phyloP scores from a whole-genome alignment of 2,797 vertebrate species.

The Gymnoscopelus braueri region DNA sequence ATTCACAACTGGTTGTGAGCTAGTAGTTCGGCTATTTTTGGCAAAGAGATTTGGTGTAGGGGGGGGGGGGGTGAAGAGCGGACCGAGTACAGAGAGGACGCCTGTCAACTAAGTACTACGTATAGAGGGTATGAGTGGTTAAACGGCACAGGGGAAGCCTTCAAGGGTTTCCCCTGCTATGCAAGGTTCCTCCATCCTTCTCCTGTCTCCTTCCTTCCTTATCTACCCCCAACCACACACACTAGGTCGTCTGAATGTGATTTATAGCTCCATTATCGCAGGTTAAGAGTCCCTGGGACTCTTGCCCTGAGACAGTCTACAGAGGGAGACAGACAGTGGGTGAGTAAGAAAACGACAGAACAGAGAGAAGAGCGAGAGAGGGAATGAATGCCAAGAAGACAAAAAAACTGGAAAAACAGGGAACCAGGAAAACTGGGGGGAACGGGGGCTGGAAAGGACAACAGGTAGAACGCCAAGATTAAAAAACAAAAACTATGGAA shows the following conservation, averaged over 20 bases:
- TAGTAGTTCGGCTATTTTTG: too few relatives aligned
- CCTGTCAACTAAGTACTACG: too few relatives aligned
- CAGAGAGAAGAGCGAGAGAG: not conserved
- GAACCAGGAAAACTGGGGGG: not conserved
- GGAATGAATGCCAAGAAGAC: not conserved
- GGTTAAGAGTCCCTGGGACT: conserved; percentile 31
- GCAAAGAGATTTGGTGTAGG: too few relatives aligned
- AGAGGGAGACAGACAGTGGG: not conserved
- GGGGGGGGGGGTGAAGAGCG: too few relatives aligned
- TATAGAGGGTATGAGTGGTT: too few relatives aligned
- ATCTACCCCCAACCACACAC: conserved; percentile 19
- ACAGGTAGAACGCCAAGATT: too few relatives aligned
- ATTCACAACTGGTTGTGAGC: too few relatives aligned
- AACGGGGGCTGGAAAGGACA: not conserved
- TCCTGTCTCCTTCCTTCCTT: conserved; percentile 1
- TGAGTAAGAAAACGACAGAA: not conserved
- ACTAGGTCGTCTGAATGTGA: conserved; percentile 41
- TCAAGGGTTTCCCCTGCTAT: conserved; percentile 18
- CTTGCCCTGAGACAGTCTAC: conserved; percentile 8
- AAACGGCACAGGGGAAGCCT: conserved; percentile 14
- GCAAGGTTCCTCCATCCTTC: not conserved
- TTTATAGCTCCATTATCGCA: conserved; percentile 59
- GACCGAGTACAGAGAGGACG: too few relatives aligned
- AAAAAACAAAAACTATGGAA: not conserved
- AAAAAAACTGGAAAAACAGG: not conserved